Conservation (phyloP, 2,888 invertebrate genomes). For the Clusia tigrina region DNA sequence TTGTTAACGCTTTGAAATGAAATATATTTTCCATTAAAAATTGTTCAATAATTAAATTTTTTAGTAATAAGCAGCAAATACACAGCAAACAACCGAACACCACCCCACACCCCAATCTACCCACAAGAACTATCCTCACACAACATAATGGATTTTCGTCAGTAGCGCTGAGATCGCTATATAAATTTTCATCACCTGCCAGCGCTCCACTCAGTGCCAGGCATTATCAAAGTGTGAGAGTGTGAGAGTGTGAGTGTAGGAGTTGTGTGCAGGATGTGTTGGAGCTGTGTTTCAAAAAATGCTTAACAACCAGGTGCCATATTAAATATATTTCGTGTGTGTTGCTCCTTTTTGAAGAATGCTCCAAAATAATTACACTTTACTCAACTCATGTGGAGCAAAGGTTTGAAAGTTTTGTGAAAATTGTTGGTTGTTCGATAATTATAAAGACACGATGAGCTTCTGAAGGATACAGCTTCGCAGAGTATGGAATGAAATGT, state of each 20-base stretch:
- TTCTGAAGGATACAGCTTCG: not conserved
- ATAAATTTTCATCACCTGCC: constrained; percentile 13
- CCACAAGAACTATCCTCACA: not conserved
- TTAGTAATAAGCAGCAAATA: constrained; percentile 14
- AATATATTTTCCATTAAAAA: constrained; percentile 54
- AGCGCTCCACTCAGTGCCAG: not conserved
- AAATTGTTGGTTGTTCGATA: too few relatives aligned
- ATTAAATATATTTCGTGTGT: constrained; percentile 26
- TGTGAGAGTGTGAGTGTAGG: too few relatives aligned
- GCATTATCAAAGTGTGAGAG: not conserved
- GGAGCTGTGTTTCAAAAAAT: not conserved
- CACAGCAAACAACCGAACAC: not conserved
- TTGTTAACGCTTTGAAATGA: constrained; percentile 43
- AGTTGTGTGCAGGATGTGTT: not conserved
- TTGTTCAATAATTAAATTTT: constrained; percentile 53
- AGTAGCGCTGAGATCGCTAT: not conserved
- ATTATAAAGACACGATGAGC: not conserved
- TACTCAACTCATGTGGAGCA: not conserved
- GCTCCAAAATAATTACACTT: constrained; percentile 25
- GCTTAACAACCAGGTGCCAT: constrained; percentile 30
- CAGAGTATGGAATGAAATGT: too few relatives aligned
- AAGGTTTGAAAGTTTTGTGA: not conserved
- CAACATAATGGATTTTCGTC: constrained; percentile 24
- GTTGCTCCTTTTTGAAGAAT: not conserved
- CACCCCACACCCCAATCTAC: not conserved